Percentiles rank a stretch among this genome's conserved stretches.
These are phyloP conservation scores for Hydropsyche tenuis DNA, from an alignment of 1,140 invertebrate species.

Conservation along the genomic window DNA sequence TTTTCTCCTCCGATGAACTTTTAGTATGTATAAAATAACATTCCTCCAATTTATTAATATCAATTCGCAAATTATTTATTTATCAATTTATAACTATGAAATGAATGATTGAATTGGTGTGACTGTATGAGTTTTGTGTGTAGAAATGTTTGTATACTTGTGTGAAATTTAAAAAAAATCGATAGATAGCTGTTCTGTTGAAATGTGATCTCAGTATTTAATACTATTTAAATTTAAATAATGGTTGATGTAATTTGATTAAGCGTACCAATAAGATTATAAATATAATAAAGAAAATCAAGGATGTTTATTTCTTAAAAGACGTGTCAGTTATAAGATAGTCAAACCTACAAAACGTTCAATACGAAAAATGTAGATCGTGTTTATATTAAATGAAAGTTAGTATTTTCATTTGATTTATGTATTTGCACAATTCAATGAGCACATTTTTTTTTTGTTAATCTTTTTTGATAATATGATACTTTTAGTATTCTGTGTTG, in stretches of 20 bases:
- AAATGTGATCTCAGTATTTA: constrained; percentile 5
- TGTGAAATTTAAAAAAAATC: not conserved
- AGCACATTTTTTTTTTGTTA: not conserved
- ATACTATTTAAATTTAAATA: not conserved
- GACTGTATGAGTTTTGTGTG: too few species aligned
- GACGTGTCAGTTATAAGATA: constrained; percentile 35
- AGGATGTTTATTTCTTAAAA: constrained; percentile 38
- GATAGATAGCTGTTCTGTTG: not conserved
- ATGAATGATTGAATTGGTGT: too few species aligned
- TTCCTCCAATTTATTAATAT: too few species aligned
- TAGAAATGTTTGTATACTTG: too few species aligned
- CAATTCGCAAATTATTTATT: too few species aligned
- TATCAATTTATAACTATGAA: too few species aligned
- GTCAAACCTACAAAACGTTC: constrained; percentile 49
- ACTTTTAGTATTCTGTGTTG: not conserved
- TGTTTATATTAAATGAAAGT: constrained; percentile 42
- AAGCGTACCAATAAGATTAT: not conserved
- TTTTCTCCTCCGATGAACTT: too few species aligned
- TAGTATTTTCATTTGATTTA: not conserved
- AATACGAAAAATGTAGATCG: constrained; percentile 49
- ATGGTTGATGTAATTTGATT: not conserved
- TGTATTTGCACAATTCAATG: not conserved
- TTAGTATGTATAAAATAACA: too few species aligned
- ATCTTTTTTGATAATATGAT: not conserved
- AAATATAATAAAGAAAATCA: constrained; percentile 12